Percentiles rank a stretch among this genome's conserved stretches.
Conservation (phyloP, 2,113 vertebrate species). For the Ciconia boyciana region DNA sequence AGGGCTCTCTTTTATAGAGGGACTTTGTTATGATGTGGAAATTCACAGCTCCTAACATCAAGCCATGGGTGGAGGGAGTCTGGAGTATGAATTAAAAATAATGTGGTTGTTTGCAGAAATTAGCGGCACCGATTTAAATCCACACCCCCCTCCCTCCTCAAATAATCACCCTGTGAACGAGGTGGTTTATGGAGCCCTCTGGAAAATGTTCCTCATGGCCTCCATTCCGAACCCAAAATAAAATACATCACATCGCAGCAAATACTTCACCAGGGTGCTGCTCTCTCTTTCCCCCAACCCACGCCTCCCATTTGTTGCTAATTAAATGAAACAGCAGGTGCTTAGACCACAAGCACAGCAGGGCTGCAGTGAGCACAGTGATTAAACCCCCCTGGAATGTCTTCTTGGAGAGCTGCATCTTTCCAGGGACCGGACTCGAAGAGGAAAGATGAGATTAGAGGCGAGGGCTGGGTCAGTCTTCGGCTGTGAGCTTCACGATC, state of each 20-base stretch:
- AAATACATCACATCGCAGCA: conserved; percentile 29
- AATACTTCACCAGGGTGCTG: conserved; percentile 44
- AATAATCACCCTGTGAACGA: conserved; percentile 46
- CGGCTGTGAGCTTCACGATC: neutral
- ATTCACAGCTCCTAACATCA: conserved; percentile 46
- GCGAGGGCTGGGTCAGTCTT: neutral
- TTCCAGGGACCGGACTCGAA: neutral
- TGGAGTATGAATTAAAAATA: conserved; percentile 63
- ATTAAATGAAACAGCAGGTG: conserved; percentile 65
- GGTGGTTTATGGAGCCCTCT: conserved; percentile 34
- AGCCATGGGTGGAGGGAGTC: conserved; percentile 37
- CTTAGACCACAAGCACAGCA: conserved; percentile 52
- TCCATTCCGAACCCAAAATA: conserved; percentile 5
- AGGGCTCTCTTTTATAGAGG: conserved; percentile 26
- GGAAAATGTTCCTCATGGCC: conserved; percentile 57
- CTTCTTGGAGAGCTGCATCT: conserved; percentile 49
- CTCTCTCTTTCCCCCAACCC: conserved; percentile 4
- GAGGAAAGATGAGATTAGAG: conserved; percentile 17
- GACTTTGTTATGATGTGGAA: conserved; percentile 20
- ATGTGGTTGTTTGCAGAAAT: conserved; percentile 47
- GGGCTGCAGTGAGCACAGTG: neutral
- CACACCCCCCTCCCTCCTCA: conserved; percentile 32
- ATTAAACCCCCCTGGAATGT: conserved; percentile 55
- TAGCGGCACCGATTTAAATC: conserved; percentile 16
- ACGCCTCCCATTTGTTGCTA: conserved; percentile 64